phyloP scores from a whole-genome alignment of 2,113 vertebrate genomes.

The Pardalotus punctatus region DNA sequence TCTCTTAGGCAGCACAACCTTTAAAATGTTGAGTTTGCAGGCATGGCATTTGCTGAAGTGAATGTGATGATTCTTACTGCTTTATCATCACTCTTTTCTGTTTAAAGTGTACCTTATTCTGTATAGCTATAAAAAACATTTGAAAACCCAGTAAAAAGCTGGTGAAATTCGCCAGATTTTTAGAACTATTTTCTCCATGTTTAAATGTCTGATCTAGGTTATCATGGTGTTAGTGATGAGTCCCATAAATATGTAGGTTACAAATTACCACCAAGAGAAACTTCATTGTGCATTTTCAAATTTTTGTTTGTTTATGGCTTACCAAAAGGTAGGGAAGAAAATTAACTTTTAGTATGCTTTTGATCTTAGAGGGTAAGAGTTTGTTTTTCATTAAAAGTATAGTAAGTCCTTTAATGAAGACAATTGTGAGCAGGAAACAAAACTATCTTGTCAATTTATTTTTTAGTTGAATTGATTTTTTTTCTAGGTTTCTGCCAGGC shows the following conservation, averaged over 20 bases:
- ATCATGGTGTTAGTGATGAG: not conserved
- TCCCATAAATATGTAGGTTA: not conserved
- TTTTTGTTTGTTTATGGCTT: not conserved
- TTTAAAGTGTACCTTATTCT: not conserved
- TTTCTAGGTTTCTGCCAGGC: constrained; percentile 90
- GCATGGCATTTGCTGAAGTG: not conserved
- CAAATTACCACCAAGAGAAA: not conserved
- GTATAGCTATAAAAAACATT: not conserved
- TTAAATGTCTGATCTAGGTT: not conserved
- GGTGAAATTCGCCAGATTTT: not conserved
- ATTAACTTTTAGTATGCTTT: not conserved
- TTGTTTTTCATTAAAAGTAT: not conserved
- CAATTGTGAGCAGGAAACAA: not conserved
- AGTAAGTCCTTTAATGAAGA: not conserved
- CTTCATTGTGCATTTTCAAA: not conserved
- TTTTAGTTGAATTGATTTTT: not conserved
- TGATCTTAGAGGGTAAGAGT: not conserved
- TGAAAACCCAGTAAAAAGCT: not conserved
- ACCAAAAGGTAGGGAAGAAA: not conserved
- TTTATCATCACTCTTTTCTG: not conserved
- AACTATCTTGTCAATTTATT: not conserved
- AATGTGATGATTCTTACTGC: not conserved
- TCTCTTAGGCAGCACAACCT: not conserved
- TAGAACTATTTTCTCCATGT: not conserved
- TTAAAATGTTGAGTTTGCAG: not conserved